A percentile compares a stretch with the other conserved stretches of the same genome.
These are phyloP conservation scores for Sceloporus undulatus DNA, from an alignment of 2,113 vertebrate species.

Conservation along the genomic window DNA sequence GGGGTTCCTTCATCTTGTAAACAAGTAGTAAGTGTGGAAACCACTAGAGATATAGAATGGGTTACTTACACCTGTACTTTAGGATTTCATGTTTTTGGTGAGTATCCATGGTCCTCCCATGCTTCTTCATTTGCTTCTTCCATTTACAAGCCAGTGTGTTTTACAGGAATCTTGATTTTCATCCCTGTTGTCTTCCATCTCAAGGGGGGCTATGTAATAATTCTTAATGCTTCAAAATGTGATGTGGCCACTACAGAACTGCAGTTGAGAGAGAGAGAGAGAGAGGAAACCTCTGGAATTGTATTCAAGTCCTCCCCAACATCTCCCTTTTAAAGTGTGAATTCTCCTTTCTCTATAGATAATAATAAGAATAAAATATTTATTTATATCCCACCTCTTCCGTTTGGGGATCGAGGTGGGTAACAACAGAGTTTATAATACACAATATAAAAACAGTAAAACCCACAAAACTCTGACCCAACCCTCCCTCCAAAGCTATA, in stretches of 20 bases:
- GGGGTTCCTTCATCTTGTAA: slow-evolving; percentile 98
- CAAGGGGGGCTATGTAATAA: too few species aligned
- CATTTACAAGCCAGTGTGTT: not conserved
- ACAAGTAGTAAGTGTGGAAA: slow-evolving; percentile 96
- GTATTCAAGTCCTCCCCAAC: not conserved
- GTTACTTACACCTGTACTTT: slow-evolving; percentile 92
- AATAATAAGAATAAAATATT: not conserved
- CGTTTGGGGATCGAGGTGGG: too few species aligned
- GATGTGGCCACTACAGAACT: not conserved
- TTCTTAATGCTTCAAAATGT: not conserved
- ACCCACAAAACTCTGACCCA: too few species aligned
- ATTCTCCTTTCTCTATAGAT: not conserved
- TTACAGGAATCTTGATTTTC: not conserved
- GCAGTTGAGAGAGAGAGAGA: not conserved
- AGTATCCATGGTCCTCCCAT: slow-evolving; percentile 51
- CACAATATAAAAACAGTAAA: too few species aligned
- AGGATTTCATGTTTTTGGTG: slow-evolving; percentile 97
- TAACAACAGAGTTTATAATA: too few species aligned
- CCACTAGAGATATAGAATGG: slow-evolving; percentile 94
- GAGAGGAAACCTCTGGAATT: not conserved
- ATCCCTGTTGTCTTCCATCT: not conserved
- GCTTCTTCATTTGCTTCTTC: slow-evolving; percentile 37
- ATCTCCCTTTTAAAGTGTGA: not conserved
- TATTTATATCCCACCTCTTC: too few species aligned
- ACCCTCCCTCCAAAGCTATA: too few species aligned